Conservation (phyloP, 2,113 vertebrate species). For the Cettia cetti region DNA sequence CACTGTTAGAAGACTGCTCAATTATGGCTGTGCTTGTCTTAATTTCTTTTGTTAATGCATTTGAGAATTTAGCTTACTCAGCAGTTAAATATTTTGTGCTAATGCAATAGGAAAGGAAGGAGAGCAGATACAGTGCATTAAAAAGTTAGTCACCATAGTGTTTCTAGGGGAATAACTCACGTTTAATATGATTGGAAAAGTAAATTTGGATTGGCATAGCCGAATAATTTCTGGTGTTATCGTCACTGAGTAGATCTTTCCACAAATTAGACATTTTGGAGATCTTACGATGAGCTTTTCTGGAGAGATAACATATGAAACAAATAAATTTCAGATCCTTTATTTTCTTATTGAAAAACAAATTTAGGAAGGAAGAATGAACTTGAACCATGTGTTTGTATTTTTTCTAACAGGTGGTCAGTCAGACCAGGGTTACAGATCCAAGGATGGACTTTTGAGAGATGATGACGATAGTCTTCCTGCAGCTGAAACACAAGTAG, state of each 20-base stretch:
- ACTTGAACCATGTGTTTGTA: neutral
- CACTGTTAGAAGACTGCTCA: neutral
- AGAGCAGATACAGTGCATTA: neutral
- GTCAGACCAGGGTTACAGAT: constrained; percentile 88
- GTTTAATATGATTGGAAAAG: neutral
- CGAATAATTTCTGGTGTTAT: neutral
- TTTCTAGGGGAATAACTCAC: neutral
- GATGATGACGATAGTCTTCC: constrained; percentile 68
- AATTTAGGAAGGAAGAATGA: neutral
- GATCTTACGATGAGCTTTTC: neutral
- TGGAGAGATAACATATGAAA: neutral
- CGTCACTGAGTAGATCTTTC: neutral
- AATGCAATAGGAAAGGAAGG: neutral
- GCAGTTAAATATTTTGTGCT: neutral
- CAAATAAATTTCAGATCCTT: neutral
- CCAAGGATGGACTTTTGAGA: constrained; percentile 87
- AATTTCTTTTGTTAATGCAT: neutral
- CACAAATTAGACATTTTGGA: neutral
- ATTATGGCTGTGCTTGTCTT: neutral
- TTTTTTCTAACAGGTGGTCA: constrained; percentile 74
- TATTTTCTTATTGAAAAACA: neutral
- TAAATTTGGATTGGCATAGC: neutral
- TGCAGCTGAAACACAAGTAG: constrained; percentile 1
- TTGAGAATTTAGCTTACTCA: neutral
- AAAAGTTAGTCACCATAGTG: neutral